Evolutionary conservation across 2,797 vertebrate genomes (phyloP).

Genomic region (Sebastes alutus): DNA sequence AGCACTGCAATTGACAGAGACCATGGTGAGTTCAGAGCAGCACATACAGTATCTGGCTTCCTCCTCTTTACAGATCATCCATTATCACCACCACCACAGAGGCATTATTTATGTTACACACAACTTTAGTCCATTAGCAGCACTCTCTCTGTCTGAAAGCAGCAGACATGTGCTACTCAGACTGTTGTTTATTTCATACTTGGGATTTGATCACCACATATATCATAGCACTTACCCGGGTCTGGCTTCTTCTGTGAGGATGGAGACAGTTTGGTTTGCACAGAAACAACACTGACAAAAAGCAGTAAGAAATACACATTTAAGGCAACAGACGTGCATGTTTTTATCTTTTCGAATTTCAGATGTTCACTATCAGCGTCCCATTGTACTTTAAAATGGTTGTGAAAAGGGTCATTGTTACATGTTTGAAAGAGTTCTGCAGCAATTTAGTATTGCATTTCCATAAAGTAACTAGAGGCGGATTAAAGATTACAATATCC

Average conservation of each 20-base stretch:
- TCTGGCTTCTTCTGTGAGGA: not conserved
- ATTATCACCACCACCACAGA: not conserved
- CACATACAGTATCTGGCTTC: not conserved
- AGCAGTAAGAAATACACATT: too few relatives aligned
- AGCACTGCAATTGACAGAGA: constrained; percentile 90
- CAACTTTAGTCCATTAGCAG: constrained; percentile 26
- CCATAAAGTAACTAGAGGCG: not conserved
- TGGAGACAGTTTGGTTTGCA: not conserved
- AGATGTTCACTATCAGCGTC: not conserved
- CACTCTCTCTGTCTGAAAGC: constrained; percentile 26
- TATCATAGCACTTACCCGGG: not conserved
- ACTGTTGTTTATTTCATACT: not conserved
- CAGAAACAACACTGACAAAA: not conserved
- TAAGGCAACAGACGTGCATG: accelerated
- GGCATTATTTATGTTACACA: not conserved
- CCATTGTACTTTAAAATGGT: not conserved
- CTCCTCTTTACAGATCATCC: constrained; percentile 46
- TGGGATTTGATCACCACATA: not conserved
- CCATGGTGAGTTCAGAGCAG: constrained; percentile 75
- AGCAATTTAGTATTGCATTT: not conserved
- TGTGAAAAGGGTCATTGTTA: not conserved
- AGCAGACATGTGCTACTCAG: not conserved
- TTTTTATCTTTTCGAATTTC: not conserved
- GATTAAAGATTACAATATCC: not conserved
- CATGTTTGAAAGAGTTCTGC: not conserved